A percentile compares a stretch with the other conserved stretches of the same genome.
phyloP scores from a whole-genome alignment of 2,888 invertebrate species.

The Limnephilus auricula region DNA sequence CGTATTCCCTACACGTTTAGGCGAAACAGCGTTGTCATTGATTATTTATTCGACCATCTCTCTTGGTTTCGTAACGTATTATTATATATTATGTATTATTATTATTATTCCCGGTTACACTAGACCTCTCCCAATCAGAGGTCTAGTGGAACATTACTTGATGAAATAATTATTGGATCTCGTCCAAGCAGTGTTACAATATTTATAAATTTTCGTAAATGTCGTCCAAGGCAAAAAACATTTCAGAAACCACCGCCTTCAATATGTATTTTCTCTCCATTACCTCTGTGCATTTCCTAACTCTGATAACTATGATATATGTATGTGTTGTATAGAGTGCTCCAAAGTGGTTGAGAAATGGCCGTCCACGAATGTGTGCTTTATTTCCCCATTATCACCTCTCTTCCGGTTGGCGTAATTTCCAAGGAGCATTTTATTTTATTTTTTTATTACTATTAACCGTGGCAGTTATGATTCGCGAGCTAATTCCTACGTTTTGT shows the following conservation, averaged over 20 bases:
- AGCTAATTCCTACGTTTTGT: slow-evolving; percentile 11
- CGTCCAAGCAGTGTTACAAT: no score
- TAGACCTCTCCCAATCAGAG: no score
- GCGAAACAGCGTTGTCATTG: no score
- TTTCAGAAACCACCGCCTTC: background rate
- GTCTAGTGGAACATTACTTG: no score
- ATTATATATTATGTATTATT: no score
- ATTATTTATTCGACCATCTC: no score
- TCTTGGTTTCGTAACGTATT: no score
- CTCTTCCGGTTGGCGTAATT: slow-evolving; percentile 23
- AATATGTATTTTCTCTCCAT: background rate
- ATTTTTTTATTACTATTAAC: background rate
- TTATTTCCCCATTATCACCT: background rate
- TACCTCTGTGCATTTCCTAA: background rate
- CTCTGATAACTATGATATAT: no score
- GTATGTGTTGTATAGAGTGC: background rate
- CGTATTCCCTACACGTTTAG: no score
- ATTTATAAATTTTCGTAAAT: background rate
- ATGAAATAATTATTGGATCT: no score
- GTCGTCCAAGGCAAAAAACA: background rate
- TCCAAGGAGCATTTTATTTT: background rate
- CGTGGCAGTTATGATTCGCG: background rate
- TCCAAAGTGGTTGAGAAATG: background rate
- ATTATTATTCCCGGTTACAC: no score
- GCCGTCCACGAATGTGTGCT: background rate